Percentiles rank a stretch among this genome's conserved stretches.
Conservation (phyloP, 2,113 vertebrate species). For the Gnathonemus echidnorhynchus region DNA sequence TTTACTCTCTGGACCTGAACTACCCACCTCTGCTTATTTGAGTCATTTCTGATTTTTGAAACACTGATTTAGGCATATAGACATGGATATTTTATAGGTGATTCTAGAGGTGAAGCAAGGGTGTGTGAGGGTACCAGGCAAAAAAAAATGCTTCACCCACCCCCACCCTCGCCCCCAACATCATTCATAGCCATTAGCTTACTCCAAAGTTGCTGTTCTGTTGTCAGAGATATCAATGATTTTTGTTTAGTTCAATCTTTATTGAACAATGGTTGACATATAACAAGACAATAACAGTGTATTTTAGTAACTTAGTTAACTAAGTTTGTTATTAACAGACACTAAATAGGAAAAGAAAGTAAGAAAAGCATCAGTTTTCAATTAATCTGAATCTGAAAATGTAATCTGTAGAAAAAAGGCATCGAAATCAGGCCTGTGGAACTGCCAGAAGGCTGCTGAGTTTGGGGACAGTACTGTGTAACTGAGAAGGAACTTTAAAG, state of each 20-base stretch:
- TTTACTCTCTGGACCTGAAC: neutral
- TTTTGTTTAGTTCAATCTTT: neutral
- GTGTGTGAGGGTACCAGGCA: neutral
- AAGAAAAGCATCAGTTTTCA: neutral
- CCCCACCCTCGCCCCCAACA: neutral
- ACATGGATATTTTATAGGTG: neutral
- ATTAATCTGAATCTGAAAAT: neutral
- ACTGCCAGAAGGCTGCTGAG: neutral
- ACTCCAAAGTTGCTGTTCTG: neutral
- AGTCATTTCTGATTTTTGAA: neutral
- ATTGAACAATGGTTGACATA: neutral
- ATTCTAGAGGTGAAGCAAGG: neutral
- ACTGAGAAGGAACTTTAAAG: neutral
- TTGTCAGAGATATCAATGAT: neutral
- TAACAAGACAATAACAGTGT: neutral
- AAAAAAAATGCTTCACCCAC: neutral
- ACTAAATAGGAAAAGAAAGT: neutral
- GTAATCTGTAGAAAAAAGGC: neutral
- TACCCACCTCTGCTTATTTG: neutral
- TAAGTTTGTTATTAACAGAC: neutral
- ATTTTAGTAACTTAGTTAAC: neutral
- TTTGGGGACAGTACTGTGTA: neutral
- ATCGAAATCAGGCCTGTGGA: neutral
- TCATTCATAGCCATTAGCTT: neutral
- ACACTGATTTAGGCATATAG: neutral